Evolutionary conservation across 2,113 vertebrate species (phyloP).

Genomic region (Anas platyrhynchos): DNA sequence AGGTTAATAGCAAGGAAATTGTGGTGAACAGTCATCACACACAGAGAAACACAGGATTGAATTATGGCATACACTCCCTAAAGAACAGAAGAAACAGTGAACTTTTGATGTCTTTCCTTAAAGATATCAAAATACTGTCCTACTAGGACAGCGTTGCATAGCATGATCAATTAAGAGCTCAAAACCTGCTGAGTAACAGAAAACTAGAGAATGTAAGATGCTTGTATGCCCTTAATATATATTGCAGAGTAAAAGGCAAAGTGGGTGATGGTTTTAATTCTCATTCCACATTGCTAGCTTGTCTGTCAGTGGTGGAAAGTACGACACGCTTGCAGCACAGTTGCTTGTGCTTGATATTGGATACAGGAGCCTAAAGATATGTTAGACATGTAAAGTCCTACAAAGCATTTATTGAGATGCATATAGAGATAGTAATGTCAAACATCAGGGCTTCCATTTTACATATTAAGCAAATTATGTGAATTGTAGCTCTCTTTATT

Average conservation of each 20-base stretch:
- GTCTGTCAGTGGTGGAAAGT: neutral
- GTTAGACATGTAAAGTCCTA: neutral
- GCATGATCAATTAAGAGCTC: neutral
- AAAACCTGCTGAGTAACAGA: neutral
- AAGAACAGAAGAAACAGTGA: neutral
- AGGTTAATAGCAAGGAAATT: neutral
- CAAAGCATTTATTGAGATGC: neutral
- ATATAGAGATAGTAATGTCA: neutral
- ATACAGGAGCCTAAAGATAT: neutral
- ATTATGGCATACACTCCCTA: neutral
- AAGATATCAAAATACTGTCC: too few species aligned
- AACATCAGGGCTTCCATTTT: neutral
- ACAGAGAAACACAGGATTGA: neutral
- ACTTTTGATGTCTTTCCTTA: neutral
- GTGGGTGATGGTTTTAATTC: neutral
- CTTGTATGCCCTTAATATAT: neutral
- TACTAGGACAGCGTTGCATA: neutral
- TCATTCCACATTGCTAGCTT: neutral
- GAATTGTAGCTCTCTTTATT: neutral
- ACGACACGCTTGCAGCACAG: neutral
- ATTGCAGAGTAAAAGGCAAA: neutral
- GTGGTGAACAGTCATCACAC: neutral
- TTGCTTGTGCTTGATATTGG: neutral
- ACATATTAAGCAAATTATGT: neutral
- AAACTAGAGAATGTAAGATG: neutral